phyloP scores from a whole-genome alignment of 2,888 invertebrate genomes.

The Allolobophora icterica region DNA sequence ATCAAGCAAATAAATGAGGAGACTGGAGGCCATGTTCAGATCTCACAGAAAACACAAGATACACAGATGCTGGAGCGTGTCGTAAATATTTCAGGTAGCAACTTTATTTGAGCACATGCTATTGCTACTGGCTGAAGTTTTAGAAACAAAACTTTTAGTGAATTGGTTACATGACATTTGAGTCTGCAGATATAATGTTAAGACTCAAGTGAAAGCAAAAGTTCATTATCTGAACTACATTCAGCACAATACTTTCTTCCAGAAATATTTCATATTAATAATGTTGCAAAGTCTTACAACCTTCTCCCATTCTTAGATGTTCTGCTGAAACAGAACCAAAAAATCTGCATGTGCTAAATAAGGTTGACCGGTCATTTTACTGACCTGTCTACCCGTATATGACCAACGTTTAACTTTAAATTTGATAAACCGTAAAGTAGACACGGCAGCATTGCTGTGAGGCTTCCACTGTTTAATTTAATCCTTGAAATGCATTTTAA shows the following conservation, averaged over 20 bases:
- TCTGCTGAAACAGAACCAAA: too few relatives aligned
- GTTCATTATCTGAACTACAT: not conserved
- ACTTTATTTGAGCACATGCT: not conserved
- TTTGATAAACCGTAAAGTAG: too few relatives aligned
- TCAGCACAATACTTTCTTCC: not conserved
- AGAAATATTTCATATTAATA: too few relatives aligned
- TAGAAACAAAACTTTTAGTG: not conserved
- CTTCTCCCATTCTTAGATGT: too few relatives aligned
- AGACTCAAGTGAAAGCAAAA: not conserved
- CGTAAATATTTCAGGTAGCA: slow-evolving; percentile 65
- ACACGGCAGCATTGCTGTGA: too few relatives aligned
- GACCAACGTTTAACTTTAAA: too few relatives aligned
- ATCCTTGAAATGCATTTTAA: too few relatives aligned
- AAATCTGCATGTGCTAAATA: too few relatives aligned
- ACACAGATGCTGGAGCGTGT: slow-evolving; percentile 65
- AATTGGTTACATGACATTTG: not conserved
- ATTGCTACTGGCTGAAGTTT: not conserved
- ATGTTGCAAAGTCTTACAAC: too few relatives aligned
- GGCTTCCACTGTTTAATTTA: too few relatives aligned
- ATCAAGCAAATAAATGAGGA: slow-evolving; percentile 66
- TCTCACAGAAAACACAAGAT: slow-evolving; percentile 66
- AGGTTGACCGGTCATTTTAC: too few relatives aligned
- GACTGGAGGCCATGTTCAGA: slow-evolving; percentile 66
- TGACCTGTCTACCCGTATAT: too few relatives aligned
- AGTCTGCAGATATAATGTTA: not conserved